Conservation (phyloP, 1,140 invertebrate species). For the Homarus americanus region DNA sequence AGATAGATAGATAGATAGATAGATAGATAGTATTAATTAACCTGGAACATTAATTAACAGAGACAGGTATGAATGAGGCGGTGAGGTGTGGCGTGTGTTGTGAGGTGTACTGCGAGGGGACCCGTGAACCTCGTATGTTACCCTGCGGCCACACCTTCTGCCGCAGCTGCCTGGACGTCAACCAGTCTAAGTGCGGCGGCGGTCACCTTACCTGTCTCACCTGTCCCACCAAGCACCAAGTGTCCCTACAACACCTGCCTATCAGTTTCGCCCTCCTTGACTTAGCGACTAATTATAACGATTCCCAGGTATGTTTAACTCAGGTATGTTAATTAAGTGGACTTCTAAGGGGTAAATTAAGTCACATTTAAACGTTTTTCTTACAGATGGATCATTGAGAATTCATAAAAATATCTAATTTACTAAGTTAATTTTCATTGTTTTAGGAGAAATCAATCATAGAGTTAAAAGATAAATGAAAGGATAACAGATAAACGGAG, state of each 20-base stretch:
- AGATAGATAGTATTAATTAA: too few species aligned
- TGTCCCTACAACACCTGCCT: not conserved
- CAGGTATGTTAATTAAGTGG: too few species aligned
- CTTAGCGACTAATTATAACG: not conserved
- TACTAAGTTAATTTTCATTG: too few species aligned
- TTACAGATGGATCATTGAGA: too few species aligned
- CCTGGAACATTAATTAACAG: too few species aligned
- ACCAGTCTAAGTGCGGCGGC: not conserved
- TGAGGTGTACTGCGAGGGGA: conserved; percentile 13
- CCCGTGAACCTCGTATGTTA: conserved; percentile 17
- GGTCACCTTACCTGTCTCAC: not conserved
- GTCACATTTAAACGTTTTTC: too few species aligned
- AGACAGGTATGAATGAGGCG: not conserved
- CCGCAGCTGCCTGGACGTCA: conserved; percentile 11
- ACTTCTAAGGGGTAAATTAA: too few species aligned
- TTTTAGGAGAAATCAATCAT: too few species aligned
- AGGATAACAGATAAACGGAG: too few species aligned
- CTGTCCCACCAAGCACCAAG: not conserved
- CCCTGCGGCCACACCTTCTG: conserved; percentile 58
- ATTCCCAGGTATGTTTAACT: not conserved
- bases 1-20: too few species aligned
- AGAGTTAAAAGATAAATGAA: too few species aligned
- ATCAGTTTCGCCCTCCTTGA: conserved; percentile 18
- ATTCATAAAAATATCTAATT: too few species aligned
- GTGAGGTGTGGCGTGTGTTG: conserved; percentile 41